Percentiles rank a stretch among this genome's conserved stretches.
These are phyloP conservation scores for Trachelus stipa DNA, from an alignment of 2,888 invertebrate species.

Conservation along the genomic window DNA sequence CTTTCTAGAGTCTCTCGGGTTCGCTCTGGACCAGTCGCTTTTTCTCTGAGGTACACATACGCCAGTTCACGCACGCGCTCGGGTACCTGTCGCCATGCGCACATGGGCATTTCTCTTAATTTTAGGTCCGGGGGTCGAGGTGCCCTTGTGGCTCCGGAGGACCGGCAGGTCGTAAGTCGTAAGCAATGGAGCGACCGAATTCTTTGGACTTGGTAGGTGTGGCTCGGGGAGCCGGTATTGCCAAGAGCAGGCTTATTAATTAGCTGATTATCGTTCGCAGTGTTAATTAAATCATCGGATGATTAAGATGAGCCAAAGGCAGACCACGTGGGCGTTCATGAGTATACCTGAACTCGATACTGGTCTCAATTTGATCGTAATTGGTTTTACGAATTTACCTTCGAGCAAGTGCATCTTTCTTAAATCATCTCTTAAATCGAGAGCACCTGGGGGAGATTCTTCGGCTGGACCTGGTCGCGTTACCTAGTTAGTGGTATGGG, in stretches of 20 bases:
- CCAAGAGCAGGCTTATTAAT: slow-evolving; percentile 9
- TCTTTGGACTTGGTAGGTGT: neutral
- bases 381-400: neutral
- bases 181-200: slow-evolving; percentile 20
- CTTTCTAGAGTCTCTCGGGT: neutral
- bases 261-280: slow-evolving; percentile 21
- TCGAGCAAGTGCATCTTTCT: neutral
- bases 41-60: slow-evolving; percentile 10
- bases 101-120: neutral
- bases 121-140: neutral
- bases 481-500: neutral
- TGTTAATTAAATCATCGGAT: slow-evolving; percentile 22
- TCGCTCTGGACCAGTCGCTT: slow-evolving; percentile 28
- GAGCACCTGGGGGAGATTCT: neutral
- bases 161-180: neutral
- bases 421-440: neutral
- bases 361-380: neutral
- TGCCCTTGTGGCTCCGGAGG: neutral
- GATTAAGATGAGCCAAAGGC: slow-evolving; percentile 6
- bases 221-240: neutral
- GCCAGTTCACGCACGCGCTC: slow-evolving; percentile 17
- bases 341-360: neutral
- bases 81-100: slow-evolving; percentile 6
- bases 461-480: neutral
- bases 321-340: slow-evolving; percentile 6